Percentiles rank a stretch among this genome's conserved stretches.
These are phyloP conservation scores for Neosalanx taihuensis DNA, from an alignment of 2,797 vertebrate species.

Conservation along the genomic window DNA sequence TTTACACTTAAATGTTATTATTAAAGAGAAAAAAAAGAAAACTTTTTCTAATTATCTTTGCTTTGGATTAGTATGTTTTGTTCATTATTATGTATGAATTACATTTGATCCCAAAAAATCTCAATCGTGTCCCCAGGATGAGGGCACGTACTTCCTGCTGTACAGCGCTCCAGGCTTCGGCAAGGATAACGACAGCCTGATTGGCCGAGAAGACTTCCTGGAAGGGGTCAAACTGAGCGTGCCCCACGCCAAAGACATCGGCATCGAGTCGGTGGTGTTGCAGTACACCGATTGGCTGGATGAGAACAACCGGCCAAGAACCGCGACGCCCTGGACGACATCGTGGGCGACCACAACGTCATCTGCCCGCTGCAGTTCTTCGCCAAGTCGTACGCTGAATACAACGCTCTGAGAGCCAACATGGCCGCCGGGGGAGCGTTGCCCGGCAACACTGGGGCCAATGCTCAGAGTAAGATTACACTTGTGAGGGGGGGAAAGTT, in stretches of 20 bases:
- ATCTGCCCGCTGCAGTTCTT: constrained; percentile 87
- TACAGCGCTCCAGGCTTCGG: constrained; percentile 92
- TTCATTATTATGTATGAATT: too few species aligned
- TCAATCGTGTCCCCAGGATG: constrained; percentile 64
- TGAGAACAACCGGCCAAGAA: constrained; percentile 84
- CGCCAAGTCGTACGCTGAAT: constrained; percentile 76
- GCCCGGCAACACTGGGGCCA: constrained; percentile 48
- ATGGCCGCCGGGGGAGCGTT: constrained; percentile 19
- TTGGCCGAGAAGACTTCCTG: constrained; percentile 87
- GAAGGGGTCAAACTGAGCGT: constrained; percentile 85
- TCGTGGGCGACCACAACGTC: constrained; percentile 92
- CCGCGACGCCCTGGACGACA: constrained; percentile 86
- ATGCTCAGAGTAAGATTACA: constrained; percentile 66
- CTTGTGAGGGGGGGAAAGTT: too few species aligned
- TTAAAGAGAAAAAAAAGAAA: too few species aligned
- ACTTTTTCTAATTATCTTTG: too few species aligned
- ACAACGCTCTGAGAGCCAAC: constrained; percentile 63
- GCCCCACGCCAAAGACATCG: constrained; percentile 88
- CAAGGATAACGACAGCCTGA: constrained; percentile 92
- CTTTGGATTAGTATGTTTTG: too few species aligned
- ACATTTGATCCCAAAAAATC: too few species aligned
- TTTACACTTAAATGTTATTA: too few species aligned
- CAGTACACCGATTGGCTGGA: constrained; percentile 95
- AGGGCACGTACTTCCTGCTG: constrained; percentile 88
- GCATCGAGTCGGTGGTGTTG: constrained; percentile 86